A percentile compares a stretch with the other conserved stretches of the same genome.
Conservation (phyloP, 2,888 invertebrate genomes). For the Holacanthella duospinosa region DNA sequence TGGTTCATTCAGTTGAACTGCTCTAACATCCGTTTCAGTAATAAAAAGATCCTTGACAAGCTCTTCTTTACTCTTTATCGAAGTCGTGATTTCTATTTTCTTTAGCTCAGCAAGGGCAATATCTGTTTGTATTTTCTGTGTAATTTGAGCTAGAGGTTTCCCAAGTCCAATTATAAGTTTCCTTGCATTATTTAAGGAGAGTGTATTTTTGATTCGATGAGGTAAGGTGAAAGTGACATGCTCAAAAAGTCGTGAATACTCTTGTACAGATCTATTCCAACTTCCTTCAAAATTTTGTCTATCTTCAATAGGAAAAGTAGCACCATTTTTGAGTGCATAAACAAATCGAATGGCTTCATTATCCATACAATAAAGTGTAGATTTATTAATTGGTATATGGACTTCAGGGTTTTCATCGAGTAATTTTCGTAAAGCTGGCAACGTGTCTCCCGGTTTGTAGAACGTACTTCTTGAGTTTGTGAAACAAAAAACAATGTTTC, state of each 20-base stretch:
- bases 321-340: constrained; percentile 17
- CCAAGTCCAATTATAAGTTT: constrained; percentile 12
- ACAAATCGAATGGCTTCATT: constrained; percentile 27
- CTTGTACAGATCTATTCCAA: constrained; percentile 21
- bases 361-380: constrained; percentile 26
- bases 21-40: neutral
- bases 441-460: constrained; percentile 21
- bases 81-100: neutral
- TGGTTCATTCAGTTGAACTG: neutral
- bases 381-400: constrained; percentile 1
- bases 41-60: neutral
- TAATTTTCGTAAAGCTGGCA: constrained; percentile 13
- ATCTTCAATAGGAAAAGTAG: constrained; percentile 16
- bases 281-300: constrained; percentile 10
- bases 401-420: constrained; percentile 11
- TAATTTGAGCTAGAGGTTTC: neutral
- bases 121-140: neutral
- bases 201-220: constrained; percentile 15
- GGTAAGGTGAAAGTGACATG: constrained; percentile 10
- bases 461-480: constrained; percentile 22
- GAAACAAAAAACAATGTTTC: constrained; percentile 25
- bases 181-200: constrained; percentile 19
- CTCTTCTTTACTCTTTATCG: neutral
- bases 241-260: constrained; percentile 16
- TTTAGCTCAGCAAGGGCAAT: neutral